Conservation (phyloP, 2,888 invertebrate species). For the Amphipoea oculea region DNA sequence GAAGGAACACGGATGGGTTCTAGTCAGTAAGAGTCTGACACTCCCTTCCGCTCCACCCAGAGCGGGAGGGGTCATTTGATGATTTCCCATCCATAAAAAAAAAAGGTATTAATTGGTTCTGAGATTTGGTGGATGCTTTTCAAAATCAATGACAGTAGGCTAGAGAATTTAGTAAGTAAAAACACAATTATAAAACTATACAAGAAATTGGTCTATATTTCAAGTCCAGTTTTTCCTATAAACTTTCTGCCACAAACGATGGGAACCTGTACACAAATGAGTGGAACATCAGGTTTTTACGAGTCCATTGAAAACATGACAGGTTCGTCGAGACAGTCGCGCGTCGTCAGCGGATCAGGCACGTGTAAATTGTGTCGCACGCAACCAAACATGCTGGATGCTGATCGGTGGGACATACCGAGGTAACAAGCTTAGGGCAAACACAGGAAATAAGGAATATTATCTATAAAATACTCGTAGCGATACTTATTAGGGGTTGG, state of each 20-base stretch:
- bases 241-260: constrained; percentile 23
- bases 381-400: constrained; percentile 17
- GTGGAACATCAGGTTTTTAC: constrained; percentile 38
- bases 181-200: background rate
- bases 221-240: background rate
- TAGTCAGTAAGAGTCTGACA: no score
- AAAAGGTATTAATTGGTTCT: background rate
- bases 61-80: no score
- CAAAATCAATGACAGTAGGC: background rate
- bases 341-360: constrained; percentile 58
- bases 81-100: no score
- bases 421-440: background rate
- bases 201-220: background rate
- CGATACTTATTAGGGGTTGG: background rate
- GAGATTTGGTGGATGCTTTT: no score
- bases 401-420: background rate
- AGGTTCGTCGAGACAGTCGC: constrained; percentile 30
- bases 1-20: no score
- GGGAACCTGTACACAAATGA: constrained; percentile 31
- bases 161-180: background rate
- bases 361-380: constrained; percentile 76
- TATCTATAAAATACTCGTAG: background rate
- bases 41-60: no score
- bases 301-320: constrained; percentile 41
- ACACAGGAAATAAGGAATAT: background rate